phyloP scores from a whole-genome alignment of 1,140 invertebrate genomes.

The Camponotus floridanus region DNA sequence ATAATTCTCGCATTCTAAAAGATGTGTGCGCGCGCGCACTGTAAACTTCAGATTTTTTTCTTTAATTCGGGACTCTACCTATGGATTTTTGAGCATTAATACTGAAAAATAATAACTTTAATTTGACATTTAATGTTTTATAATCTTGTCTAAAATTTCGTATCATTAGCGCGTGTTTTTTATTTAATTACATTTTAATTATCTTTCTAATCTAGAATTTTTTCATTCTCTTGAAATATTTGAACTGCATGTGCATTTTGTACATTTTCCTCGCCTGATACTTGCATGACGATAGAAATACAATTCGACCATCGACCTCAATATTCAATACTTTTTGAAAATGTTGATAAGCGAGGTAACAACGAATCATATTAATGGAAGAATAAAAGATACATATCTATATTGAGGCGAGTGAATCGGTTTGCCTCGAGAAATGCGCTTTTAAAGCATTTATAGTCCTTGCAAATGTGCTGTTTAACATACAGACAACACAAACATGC shows the following conservation, averaged over 20 bases:
- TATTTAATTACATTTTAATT: neutral
- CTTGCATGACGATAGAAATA: neutral
- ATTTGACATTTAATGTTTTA: neutral
- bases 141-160: neutral
- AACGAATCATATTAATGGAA: conserved; percentile 18
- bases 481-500: neutral
- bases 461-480: conserved; percentile 34
- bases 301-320: neutral
- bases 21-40: neutral
- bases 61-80: neutral
- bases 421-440: neutral
- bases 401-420: conserved; percentile 10
- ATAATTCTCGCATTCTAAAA: neutral
- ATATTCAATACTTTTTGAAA: neutral
- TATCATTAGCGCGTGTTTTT: neutral
- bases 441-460: conserved; percentile 54
- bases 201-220: neutral
- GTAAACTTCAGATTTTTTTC: neutral
- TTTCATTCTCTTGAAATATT: neutral
- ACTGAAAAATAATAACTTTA: neutral
- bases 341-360: neutral
- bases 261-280: neutral
- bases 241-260: neutral
- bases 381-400: conserved; percentile 15
- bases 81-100: neutral